Base-by-base conservation (phyloP, 2,797 vertebrate genomes). In the Buceros bicornis region DNA sequence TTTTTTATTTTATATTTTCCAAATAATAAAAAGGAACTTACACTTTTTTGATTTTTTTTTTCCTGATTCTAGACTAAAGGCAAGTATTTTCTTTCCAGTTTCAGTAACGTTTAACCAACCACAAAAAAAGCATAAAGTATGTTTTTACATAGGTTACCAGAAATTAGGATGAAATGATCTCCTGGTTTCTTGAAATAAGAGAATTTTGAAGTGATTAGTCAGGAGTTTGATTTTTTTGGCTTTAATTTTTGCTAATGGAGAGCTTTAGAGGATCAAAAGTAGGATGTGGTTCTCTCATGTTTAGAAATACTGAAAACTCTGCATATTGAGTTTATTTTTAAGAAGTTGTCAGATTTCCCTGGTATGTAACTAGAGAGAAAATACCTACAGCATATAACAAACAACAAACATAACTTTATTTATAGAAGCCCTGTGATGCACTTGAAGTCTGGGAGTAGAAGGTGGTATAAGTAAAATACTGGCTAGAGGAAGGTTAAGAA, bases 41-140 rank as follows among this genome's bases (percentile, higher is more conserved):
- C 3, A 54, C 6, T 0, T 51, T 50, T 40, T 48, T 21, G 48
- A 22, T 3, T 0, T 3, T 13, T 50, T n/a, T 73, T 66, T 3
- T 6, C 16, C 26, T 65, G 6, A 50, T 13, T 4, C 12, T 50
- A 31, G 14, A 61, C 8, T 35, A 64, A 86, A 66, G 8, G 20
- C 11, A 77, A 53, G 6, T 73, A 17, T 76, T 84, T 78, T n/a
- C 16, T 51, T 77, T 6, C 13, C 20, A 62, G 11, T 64, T 79
- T 76, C 28, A 54, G 5, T 50, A 21, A 42, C 35, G 2, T 57
- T 71, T 48, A n/a, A 61, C 5, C 6, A n/a, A 43, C 51, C 35
- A 80, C 2, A 77, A 73, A 65, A 43, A 42, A 80, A 29, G 3
- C 9, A 56, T 26, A 14, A 71, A 56, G 4, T 53, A 74, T 56